Evolutionary conservation across 2,888 invertebrate genomes (phyloP).

Genomic region (Chalcosyrphus nemorum): DNA sequence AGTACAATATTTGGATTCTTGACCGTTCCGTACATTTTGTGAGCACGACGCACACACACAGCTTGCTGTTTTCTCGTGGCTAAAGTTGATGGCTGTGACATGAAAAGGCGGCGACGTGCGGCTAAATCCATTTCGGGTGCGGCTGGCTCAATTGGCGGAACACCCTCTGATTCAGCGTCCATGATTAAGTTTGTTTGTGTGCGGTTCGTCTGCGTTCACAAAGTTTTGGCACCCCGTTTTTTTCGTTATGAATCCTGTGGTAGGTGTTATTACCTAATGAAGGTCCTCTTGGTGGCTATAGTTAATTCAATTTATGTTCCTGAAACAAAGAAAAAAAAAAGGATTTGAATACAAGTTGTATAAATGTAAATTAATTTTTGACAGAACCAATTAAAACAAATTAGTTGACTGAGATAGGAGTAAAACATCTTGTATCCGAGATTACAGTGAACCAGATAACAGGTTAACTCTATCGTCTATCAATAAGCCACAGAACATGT

Average conservation of each 20-base stretch:
- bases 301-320: constrained; percentile 40
- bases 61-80: constrained; percentile 90
- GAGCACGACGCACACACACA: constrained; percentile 91
- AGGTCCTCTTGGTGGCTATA: background rate
- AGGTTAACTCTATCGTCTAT: too few relatives aligned
- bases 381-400: too few relatives aligned
- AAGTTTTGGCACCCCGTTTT: constrained; percentile 16
- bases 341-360: background rate
- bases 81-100: constrained; percentile 87
- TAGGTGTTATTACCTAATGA: constrained; percentile 10
- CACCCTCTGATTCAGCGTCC: constrained; percentile 81
- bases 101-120: constrained; percentile 83
- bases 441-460: too few relatives aligned
- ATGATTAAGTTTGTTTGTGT: constrained; percentile 74
- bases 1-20: constrained; percentile 91
- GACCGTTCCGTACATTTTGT: constrained; percentile 91
- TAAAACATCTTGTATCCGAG: too few relatives aligned
- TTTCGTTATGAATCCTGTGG: constrained; percentile 16
- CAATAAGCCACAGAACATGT: too few relatives aligned
- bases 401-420: too few relatives aligned
- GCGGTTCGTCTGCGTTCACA: background rate
- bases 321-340: constrained; percentile 24
- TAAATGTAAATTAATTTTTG: too few relatives aligned
- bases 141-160: constrained; percentile 79
- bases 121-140: constrained; percentile 83